Evolutionary conservation across 2,888 invertebrate genomes (phyloP), one percentile per base, ranked within the genome.

Genomic region (Heteropelma amictum): DNA sequence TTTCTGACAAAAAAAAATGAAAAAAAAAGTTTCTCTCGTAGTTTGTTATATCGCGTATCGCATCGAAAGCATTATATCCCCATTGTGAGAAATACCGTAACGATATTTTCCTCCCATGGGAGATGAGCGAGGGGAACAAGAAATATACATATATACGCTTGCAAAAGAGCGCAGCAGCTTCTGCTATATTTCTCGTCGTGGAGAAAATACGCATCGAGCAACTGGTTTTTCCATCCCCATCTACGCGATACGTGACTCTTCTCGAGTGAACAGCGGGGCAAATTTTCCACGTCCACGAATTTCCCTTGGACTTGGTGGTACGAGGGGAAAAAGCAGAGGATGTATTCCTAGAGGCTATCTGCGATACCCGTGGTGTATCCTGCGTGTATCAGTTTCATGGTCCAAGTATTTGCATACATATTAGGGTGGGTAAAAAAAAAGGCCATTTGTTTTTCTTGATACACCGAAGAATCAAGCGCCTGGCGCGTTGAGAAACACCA

Each of bases 211-310:
- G 63, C 68, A 69, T 58, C 63, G 56, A 73, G 63, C 51, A 45
- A 63, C 51, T 30, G 28, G 51, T 69, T 64, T 69, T 73, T 69
- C 63, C 51, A 64, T 73, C 58, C 51, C 51, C 69, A 69, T 68
- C 63, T 69, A 64, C 69, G 64, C 58, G 68, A 64, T 58, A 73
- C 73, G 73, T 69, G 73, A 64, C 69, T 69, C 53, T 64, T 38
- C 42, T 64, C 63, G 64, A 63, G 42, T 56, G 51, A 64, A 64
- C 38, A 53, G 68, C 35, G 58, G 64, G 51, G 56, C 56, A 69
- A 69, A 73, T 64, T 73, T 73, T 73, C 69, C 73, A 69, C 73
- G 73, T 73, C 63, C 69, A 45, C 69, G 73, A 73, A 69, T 73
- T 73, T 73, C 28, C 56, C 56, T 45, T 64, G 73, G 68, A 69